Percentiles rank a stretch among this genome's conserved stretches.
phyloP scores from a whole-genome alignment of 2,888 invertebrate species.

The Napeogenes inachia region DNA sequence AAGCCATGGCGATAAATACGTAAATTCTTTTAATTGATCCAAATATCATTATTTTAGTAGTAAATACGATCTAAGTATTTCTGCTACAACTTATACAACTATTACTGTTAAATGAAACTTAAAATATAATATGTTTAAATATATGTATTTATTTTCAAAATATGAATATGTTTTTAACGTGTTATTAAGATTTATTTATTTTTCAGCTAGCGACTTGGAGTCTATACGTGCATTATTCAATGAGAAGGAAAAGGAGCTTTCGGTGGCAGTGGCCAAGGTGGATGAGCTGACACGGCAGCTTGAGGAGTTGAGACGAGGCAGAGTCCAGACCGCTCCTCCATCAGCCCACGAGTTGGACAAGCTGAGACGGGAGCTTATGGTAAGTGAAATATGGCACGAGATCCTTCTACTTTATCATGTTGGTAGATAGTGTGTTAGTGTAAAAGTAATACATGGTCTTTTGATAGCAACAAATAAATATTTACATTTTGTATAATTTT shows the following conservation, averaged over 20 bases:
- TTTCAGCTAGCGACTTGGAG: conserved; percentile 94
- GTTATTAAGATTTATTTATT: conserved; percentile 30
- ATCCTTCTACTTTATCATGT: too few relatives aligned
- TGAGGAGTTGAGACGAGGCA: conserved; percentile 89
- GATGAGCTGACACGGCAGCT: conserved; percentile 96
- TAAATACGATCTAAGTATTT: too few relatives aligned
- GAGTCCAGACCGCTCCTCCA: conserved; percentile 80
- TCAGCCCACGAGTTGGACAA: conserved; percentile 94
- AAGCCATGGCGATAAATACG: too few relatives aligned
- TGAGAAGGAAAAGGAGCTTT: conserved; percentile 97
- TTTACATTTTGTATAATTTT: too few relatives aligned
- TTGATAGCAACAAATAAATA: too few relatives aligned
- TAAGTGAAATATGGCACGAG: conserved; percentile 43
- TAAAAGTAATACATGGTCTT: too few relatives aligned
- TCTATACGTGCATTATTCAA: conserved; percentile 97
- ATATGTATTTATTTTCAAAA: neutral
- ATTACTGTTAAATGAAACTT: too few relatives aligned
- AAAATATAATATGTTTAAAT: too few relatives aligned
- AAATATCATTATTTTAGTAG: too few relatives aligned
- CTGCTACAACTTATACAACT: too few relatives aligned
- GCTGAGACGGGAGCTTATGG: conserved; percentile 93
- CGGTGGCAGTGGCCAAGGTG: conserved; percentile 97
- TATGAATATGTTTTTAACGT: conserved; percentile 19
- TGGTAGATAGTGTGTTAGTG: too few relatives aligned
- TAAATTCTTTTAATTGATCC: too few relatives aligned